Conservation (phyloP, 1,140 invertebrate genomes). For the Zaprionus ghesquierei region DNA sequence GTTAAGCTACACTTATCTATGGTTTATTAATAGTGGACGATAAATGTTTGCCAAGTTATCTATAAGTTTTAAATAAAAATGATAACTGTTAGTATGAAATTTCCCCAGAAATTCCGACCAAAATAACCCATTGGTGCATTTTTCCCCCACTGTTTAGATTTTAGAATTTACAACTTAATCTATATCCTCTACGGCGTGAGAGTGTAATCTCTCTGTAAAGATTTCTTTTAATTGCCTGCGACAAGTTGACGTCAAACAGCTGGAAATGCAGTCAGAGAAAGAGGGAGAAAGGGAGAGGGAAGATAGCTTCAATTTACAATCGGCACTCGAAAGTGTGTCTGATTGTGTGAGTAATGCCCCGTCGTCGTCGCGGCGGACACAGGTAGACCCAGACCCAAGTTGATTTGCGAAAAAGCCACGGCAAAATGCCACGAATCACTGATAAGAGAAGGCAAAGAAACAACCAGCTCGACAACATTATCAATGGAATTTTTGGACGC, state of each 20-base stretch:
- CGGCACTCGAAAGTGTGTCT: not conserved
- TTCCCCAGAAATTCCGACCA: constrained; percentile 17
- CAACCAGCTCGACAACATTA: constrained; percentile 52
- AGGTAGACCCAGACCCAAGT: constrained; percentile 28
- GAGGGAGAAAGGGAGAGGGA: too few relatives aligned
- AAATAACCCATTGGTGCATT: too few relatives aligned
- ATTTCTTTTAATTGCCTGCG: constrained; percentile 42
- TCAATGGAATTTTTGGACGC: constrained; percentile 73
- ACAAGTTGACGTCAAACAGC: constrained; percentile 63
- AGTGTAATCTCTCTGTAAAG: constrained; percentile 38
- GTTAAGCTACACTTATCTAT: not conserved
- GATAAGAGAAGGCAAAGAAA: constrained; percentile 7
- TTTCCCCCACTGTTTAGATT: constrained; percentile 10
- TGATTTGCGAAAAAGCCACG: not conserved
- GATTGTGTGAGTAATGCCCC: constrained; percentile 55
- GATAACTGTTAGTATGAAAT: not conserved
- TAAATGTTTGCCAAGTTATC: not conserved
- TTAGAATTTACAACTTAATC: constrained; percentile 18
- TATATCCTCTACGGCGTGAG: not conserved
- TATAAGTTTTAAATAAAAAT: not conserved
- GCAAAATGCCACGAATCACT: constrained; percentile 8
- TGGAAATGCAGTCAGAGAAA: not conserved
- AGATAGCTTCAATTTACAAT: constrained; percentile 5
- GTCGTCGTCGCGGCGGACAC: too few relatives aligned
- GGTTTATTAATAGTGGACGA: not conserved